These are phyloP conservation scores for Thera obeliscata DNA, from an alignment of 2,888 invertebrate genomes.

Conservation along the genomic window DNA sequence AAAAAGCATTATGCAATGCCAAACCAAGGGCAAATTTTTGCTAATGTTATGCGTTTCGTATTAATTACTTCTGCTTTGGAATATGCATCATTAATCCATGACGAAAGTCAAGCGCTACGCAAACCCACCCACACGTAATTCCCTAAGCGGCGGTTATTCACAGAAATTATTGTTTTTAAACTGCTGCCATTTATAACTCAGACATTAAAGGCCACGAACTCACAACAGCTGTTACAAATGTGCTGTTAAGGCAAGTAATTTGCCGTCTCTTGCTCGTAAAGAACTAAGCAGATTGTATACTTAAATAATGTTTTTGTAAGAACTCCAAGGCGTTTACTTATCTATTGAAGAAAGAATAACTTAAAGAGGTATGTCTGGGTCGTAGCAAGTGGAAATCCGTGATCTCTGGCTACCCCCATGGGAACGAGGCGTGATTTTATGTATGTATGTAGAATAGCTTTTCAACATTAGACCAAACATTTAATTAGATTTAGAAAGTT, in stretches of 20 bases:
- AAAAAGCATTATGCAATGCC: too few relatives aligned
- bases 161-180: conserved; percentile 27
- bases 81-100: neutral
- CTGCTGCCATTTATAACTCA: conserved; percentile 26
- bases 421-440: too few relatives aligned
- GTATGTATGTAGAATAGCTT: too few relatives aligned
- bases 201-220: conserved; percentile 21
- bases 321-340: neutral
- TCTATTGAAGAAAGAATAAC: too few relatives aligned
- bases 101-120: conserved; percentile 5
- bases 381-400: too few relatives aligned
- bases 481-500: too few relatives aligned
- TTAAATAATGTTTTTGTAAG: conserved; percentile 11
- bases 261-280: conserved; percentile 19
- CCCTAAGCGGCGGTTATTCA: conserved; percentile 2
- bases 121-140: conserved; percentile 8
- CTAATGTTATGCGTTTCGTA: neutral
- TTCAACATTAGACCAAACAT: too few relatives aligned
- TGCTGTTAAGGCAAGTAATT: conserved; percentile 27
- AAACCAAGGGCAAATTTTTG: too few relatives aligned
- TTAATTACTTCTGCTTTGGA: neutral
- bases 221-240: conserved; percentile 29
- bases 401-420: too few relatives aligned
- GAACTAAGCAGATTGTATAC: conserved; percentile 24
- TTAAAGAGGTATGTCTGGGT: too few relatives aligned